A percentile compares a stretch with the other conserved stretches of the same genome.
Conservation (phyloP, 2,888 invertebrate species). For the Aproaerema taeniolella region DNA sequence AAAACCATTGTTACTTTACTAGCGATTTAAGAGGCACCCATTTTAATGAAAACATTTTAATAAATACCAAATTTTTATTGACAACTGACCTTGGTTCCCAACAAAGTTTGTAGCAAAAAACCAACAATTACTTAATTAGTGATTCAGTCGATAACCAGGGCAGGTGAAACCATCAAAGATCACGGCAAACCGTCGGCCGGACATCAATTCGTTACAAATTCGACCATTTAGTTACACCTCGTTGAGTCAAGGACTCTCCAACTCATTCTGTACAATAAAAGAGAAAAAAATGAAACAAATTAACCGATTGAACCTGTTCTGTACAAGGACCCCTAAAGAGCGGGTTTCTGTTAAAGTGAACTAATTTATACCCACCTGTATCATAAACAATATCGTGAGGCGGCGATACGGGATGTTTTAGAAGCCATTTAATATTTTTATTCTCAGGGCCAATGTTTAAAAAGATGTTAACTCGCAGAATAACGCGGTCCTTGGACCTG, state of each 20-base stretch:
- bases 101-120: constrained; percentile 23
- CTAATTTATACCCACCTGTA: constrained; percentile 71
- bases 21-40: too few species aligned
- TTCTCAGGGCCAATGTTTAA: constrained; percentile 32
- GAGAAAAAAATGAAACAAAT: constrained; percentile 62
- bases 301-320: constrained; percentile 70
- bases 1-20: too few species aligned
- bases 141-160: constrained; percentile 53
- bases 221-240: constrained; percentile 73
- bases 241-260: constrained; percentile 72
- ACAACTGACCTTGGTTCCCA: constrained; percentile 16
- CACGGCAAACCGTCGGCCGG: constrained; percentile 49
- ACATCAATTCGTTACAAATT: constrained; percentile 74
- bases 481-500: constrained; percentile 37
- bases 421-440: constrained; percentile 46
- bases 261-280: constrained; percentile 58
- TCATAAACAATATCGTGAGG: constrained; percentile 63
- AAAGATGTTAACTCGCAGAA: constrained; percentile 47
- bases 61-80: too few species aligned
- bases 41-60: too few species aligned
- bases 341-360: constrained; percentile 62
- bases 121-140: constrained; percentile 63
- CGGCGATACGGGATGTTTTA: constrained; percentile 41
- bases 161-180: constrained; percentile 64
- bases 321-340: constrained; percentile 67